Base-by-base conservation (phyloP, 2,888 invertebrate species). In the Drosophila formosana region DNA sequence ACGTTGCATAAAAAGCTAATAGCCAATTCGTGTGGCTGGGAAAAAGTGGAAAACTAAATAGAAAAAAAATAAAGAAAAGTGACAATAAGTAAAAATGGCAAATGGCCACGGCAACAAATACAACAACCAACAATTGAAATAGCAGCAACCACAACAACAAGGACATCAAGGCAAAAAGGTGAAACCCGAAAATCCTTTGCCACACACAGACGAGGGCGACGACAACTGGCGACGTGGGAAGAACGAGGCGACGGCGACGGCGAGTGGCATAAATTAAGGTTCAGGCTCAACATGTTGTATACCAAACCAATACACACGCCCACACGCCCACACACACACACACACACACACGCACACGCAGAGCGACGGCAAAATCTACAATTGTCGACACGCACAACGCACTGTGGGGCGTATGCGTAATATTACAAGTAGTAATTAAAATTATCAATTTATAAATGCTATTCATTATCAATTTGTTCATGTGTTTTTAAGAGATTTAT, bases 181-280 rank as follows among this genome's bases (percentile, higher is more conserved):
- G 82, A 79, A 88, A 60, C 65, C 66, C 63, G 6, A 78, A 86
- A 85, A 85, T 85, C 89, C 89, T 78, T 78, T 83, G 66, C 72
- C 87, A 88, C 51, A 86, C 81, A 74, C 88, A 83, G 86, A 88
- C 88, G 62, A 71, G 80, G 65, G 65, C 80, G 68, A 47, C 58
- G 52, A 49, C 64, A 52, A 37, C 28, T 37, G 46, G 53, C 37
- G 43, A 45, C 50, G 61, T 34, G 39, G 37, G 7, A 13, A 5
- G 13, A 7, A 55, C 39, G 61, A 52, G 53, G 67, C 49, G 52
- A 62, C 37, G 69, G 62, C 71, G 55, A 50, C 50, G 56, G 49
- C 65, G 66, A 78, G 72, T 86, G 87, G 84, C 84, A 84, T 84
- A 88, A 84, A 84, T 87, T 83, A 88, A 81, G 70, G 57, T 62